Base-by-base conservation (phyloP, 2,888 invertebrate genomes). In the Drosophila vallismaia region DNA sequence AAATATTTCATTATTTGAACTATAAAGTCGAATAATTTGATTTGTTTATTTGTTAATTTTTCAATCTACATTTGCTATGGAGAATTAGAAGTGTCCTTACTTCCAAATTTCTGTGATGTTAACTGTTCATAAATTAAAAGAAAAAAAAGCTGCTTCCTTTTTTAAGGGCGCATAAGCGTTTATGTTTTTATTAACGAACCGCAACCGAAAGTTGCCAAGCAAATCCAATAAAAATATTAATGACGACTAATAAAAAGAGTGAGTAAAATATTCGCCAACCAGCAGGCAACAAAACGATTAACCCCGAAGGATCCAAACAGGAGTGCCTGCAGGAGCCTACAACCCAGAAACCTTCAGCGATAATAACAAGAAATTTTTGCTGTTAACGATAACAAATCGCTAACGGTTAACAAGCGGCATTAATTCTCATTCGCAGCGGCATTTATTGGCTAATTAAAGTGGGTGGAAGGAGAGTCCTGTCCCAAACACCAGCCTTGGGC, bases 321-420 rank as follows among this genome's bases (percentile, higher is more conserved):
- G 31, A 31, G 10, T 28, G 19, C 45, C 55, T 36, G 9, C 45
- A 60, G 33, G 12, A n/a, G 19, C 19, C 62, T 40, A 60, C 48
- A 14, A 31, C 38, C 60, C 31, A 26, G n/a, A 58, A 60, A 60
- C 62, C 51, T 51, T 46, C 51, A 40, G 48, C 38, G 69, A 69
- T 40, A 48, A 49, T 62, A 53, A 44, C 55, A 58, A 60, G 67
- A 33, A 67, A 67, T 53, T 45, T 67, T 68, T 58, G 31, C 53
- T 67, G 38, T 85, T 86, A 86, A 88, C 76, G 86, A 88, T 88
- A 88, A 86, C 88, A 88, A 86, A 86, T 86, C 87, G 86, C 83
- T 76, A 54, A 70, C 80, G 76, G 72, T 86, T 88, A 87, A 76
- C 75, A 74, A 64, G 70, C 79, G 69, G 74, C 84, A 88, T 85